Base-by-base conservation (phyloP, 1,140 invertebrate species). In the Apocrypta bakeri region DNA sequence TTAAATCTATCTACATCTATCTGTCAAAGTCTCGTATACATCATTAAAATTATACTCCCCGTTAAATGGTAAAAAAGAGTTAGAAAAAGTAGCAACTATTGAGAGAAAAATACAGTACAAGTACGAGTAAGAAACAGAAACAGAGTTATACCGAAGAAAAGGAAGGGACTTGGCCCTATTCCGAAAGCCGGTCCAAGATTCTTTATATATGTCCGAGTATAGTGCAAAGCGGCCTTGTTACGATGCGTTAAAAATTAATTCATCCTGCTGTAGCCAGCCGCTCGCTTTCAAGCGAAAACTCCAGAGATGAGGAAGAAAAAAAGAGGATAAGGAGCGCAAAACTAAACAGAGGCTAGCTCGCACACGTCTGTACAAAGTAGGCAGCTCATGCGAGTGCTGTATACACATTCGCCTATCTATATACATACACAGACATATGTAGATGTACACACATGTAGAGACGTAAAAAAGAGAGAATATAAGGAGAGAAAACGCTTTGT, bases 171-270 rank as follows among this genome's bases (percentile, higher is more conserved):
- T 71, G 61, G 73, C 29, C 40, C 40, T 61, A 31, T 82, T 66
- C 37, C 42, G 29, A n/a, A 64, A 48, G 33, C 11, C 14, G 37
- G 31, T 33, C 72, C 42, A 82, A 76, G 75, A 72, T 77, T 77
- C 48, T 78, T 78, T 64, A 77, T 66, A 71, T 56, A 56, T 37
- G 33, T 56, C 48, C 48, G 48, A 56, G 48, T 7, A 21, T n/a
- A 3, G 48, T 40, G 75, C 29, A 81, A 80, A 83, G 72, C 82
- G 4, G 17, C 33, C 80, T 82, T 61, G 83, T 84, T 84, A 82
- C 37, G 27, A 42, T 74, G 66, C 71, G 76, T 79, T 82, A 84
- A 84, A 84, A 84, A 84, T 84, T 82, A 82, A 84, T 84, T 82
- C 68, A 25, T 68, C 71, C 76, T 84, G 61, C 27, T 37, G 64